These are phyloP conservation scores for Doryteuthis pealeii DNA, from an alignment of 1,140 invertebrate species.

Conservation along the genomic window DNA sequence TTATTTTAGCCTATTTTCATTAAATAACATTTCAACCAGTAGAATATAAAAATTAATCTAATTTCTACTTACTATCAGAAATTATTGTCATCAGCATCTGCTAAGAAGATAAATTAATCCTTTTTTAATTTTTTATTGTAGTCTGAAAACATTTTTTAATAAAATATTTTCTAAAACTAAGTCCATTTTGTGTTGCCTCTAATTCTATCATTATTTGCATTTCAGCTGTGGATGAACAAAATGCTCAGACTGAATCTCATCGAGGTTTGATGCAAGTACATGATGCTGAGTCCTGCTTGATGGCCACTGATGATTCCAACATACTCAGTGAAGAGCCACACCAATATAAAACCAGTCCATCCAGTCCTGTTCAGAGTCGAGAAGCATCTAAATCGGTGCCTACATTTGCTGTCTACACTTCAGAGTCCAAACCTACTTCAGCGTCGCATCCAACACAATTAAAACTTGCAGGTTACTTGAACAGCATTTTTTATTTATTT, in stretches of 20 bases:
- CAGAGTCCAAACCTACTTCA: conserved; percentile 26
- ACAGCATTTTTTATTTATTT: background rate
- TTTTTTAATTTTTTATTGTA: too few species aligned
- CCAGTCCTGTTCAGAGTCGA: conserved; percentile 18
- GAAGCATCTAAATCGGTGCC: conserved; percentile 49
- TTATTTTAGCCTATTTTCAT: too few species aligned
- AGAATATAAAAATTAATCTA: too few species aligned
- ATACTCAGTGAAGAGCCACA: conserved; percentile 16
- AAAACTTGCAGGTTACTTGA: conserved; percentile 17
- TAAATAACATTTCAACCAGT: too few species aligned
- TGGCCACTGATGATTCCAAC: conserved; percentile 18
- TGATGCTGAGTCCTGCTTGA: conserved; percentile 19
- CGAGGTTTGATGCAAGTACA: conserved; percentile 19
- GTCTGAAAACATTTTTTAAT: too few species aligned
- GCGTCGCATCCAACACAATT: conserved; percentile 16
- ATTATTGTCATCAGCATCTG: too few species aligned
- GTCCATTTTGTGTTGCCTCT: background rate
- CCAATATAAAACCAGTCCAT: background rate
- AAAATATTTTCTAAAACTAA: background rate
- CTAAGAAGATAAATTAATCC: too few species aligned
- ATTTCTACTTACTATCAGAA: too few species aligned
- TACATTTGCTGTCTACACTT: conserved; percentile 47
- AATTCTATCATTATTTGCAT: conserved; percentile 18
- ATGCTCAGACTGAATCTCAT: conserved; percentile 54
- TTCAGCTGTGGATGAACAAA: conserved; percentile 63